phyloP scores from a whole-genome alignment of 2,797 vertebrate genomes.

The Peromyscus aztecus region DNA sequence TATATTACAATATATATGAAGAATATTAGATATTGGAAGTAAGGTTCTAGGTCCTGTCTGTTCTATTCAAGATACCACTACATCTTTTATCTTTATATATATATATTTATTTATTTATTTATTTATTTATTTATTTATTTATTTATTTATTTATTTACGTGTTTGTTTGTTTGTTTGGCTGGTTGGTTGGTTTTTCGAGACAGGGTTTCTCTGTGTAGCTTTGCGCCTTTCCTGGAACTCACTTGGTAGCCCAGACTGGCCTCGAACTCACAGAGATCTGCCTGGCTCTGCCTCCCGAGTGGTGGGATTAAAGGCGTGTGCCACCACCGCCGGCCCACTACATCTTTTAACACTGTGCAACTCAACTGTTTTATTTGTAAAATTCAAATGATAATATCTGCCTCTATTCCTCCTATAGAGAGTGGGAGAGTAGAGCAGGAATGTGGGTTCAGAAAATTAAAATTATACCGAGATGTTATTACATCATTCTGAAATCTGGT shows the following conservation, averaged over 20 bases:
- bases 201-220: no score
- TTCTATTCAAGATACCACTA: neutral
- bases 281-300: no score
- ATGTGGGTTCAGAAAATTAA: neutral
- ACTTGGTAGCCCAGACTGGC: no score
- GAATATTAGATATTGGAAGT: neutral
- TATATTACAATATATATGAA: neutral
- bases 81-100: neutral
- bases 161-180: no score
- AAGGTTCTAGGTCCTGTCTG: neutral
- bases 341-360: neutral
- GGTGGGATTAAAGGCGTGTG: no score
- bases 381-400: conserved; percentile 16
- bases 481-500: neutral
- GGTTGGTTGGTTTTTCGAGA: no score
- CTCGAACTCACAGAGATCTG: no score
- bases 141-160: no score
- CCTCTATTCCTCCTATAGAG: neutral
- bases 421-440: neutral
- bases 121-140: no score
- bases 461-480: neutral
- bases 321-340: neutral
- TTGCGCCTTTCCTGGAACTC: no score
- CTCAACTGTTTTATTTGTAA: neutral
- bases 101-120: no score